These are phyloP conservation scores for Rhagonycha lutea DNA, from an alignment of 2,888 invertebrate species.

Conservation along the genomic window DNA sequence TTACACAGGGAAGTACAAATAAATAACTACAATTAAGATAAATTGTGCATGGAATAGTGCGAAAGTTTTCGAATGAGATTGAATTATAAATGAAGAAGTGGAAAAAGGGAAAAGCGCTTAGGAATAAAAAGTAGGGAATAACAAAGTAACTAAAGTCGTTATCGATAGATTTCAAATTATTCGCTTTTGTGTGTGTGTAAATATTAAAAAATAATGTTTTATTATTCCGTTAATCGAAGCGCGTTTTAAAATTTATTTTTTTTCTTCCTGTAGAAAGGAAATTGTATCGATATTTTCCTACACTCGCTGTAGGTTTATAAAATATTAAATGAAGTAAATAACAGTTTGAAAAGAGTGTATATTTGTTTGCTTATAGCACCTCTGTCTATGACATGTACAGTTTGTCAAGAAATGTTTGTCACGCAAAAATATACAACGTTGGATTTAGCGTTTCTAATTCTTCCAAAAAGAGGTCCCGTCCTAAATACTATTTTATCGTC, in stretches of 20 bases:
- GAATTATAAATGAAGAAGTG: slow-evolving; percentile 2
- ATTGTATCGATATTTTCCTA: not conserved
- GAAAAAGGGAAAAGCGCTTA: not conserved
- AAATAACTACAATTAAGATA: slow-evolving; percentile 1
- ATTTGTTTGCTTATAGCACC: slow-evolving; percentile 3
- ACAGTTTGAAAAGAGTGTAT: not conserved
- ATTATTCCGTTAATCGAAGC: not conserved
- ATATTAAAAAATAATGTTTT: not conserved
- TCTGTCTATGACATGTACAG: slow-evolving; percentile 12
- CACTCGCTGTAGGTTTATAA: not conserved
- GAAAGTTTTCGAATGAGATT: slow-evolving; percentile 1
- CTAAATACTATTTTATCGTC: slow-evolving; percentile 16
- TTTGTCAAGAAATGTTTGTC: slow-evolving; percentile 6
- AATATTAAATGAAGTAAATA: not conserved
- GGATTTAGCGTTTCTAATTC: slow-evolving; percentile 6
- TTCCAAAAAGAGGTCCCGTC: not conserved
- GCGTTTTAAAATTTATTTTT: not conserved
- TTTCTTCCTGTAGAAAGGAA: not conserved
- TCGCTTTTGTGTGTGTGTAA: not conserved
- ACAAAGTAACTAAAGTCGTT: not conserved
- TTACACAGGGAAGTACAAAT: not conserved
- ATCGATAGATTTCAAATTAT: not conserved
- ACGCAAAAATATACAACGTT: slow-evolving; percentile 5
- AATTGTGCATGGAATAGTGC: not conserved
- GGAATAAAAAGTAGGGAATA: not conserved